A percentile compares a stretch with the other conserved stretches of the same genome.
Conservation (phyloP, 2,888 invertebrate genomes). For the Catocala fraxini region DNA sequence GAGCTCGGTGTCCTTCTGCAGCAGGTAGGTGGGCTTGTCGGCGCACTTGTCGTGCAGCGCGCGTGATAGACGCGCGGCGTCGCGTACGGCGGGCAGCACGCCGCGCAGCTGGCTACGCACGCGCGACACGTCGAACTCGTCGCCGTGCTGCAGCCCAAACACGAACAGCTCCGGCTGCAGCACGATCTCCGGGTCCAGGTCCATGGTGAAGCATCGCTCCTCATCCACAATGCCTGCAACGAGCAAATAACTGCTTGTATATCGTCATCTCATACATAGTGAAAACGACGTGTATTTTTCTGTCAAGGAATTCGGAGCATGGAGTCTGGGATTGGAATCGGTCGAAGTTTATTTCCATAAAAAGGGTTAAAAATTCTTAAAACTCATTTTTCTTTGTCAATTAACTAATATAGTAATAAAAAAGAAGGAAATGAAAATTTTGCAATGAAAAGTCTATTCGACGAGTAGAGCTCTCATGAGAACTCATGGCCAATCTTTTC, state of each 20-base stretch:
- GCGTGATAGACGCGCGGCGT: conserved; percentile 5
- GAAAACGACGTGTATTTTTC: too few relatives aligned
- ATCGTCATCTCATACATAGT: too few relatives aligned
- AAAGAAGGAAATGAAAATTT: too few relatives aligned
- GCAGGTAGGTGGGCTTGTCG: conserved; percentile 90
- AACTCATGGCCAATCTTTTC: too few relatives aligned
- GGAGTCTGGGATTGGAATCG: too few relatives aligned
- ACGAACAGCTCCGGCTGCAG: conserved; percentile 89
- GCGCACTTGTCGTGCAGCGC: conserved; percentile 87
- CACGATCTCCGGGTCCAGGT: conserved; percentile 92
- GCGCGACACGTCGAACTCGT: conserved; percentile 93
- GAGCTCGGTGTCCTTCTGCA: conserved; percentile 89
- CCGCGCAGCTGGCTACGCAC: conserved; percentile 89
- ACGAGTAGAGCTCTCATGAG: too few relatives aligned
- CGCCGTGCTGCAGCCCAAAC: conserved; percentile 91
- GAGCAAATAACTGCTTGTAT: not conserved
- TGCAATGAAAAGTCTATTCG: too few relatives aligned
- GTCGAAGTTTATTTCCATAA: too few relatives aligned
- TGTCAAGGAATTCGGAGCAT: too few relatives aligned
- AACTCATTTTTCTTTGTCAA: too few relatives aligned
- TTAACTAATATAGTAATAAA: too few relatives aligned
- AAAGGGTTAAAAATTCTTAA: too few relatives aligned
- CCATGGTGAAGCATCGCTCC: conserved; percentile 96
- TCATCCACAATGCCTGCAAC: conserved; percentile 92
- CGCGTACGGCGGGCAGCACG: conserved; percentile 87